Evolutionary conservation across 1,140 invertebrate genomes (phyloP).

Genomic region (Lucilia sericata): DNA sequence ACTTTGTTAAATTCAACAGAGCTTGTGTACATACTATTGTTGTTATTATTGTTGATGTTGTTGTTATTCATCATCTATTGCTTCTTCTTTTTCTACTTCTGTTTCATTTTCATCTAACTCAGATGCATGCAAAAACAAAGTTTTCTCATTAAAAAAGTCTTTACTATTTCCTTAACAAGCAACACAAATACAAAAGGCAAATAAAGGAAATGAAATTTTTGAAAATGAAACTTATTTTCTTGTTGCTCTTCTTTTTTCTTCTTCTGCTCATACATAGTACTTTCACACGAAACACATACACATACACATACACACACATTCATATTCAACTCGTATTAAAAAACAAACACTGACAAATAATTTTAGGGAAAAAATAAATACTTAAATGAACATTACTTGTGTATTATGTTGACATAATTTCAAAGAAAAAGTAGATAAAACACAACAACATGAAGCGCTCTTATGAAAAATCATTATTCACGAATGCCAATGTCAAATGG

Average conservation of each 20-base stretch:
- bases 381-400: not conserved
- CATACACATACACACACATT: conserved; percentile 18
- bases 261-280: not conserved
- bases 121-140: conserved; percentile 37
- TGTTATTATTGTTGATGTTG: conserved; percentile 21
- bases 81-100: not conserved
- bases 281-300: not conserved
- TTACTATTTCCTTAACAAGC: conserved; percentile 40
- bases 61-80: not conserved
- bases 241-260: not conserved
- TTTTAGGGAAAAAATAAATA: not conserved
- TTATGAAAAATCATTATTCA: not conserved
- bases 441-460: not conserved
- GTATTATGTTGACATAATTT: not conserved
- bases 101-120: conserved; percentile 10
- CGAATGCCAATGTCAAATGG: conserved; percentile 8
- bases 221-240: conserved; percentile 24
- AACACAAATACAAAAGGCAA: conserved; percentile 36
- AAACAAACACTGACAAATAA: not conserved
- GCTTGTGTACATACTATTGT: not conserved
- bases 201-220: conserved; percentile 43
- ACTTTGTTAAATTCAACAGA: not conserved
- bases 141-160: conserved; percentile 44
- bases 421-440: not conserved
- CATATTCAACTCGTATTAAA: not conserved